Evolutionary conservation across 2,888 invertebrate genomes (phyloP).

Genomic region (Panzeria rudis): DNA sequence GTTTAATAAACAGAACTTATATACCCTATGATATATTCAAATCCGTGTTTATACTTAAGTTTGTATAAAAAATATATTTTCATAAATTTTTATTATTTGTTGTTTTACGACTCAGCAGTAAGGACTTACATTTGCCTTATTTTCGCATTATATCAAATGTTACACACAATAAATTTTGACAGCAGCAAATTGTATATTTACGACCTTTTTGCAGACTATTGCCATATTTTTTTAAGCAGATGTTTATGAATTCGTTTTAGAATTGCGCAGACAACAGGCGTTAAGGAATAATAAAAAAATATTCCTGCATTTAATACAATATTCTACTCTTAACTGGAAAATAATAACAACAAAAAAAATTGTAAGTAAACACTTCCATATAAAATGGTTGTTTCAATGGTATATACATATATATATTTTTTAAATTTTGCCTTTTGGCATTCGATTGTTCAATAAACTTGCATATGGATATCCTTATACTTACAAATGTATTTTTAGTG

Average conservation of each 20-base stretch:
- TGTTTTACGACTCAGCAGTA: neutral
- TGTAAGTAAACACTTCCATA: too few relatives aligned
- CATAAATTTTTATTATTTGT: conserved; percentile 24
- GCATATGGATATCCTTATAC: too few relatives aligned
- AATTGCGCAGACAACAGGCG: neutral
- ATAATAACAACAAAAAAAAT: neutral
- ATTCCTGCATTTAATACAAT: neutral
- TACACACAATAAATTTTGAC: conserved; percentile 60
- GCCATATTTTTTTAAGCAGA: conserved; percentile 25
- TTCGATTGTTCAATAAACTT: too few relatives aligned
- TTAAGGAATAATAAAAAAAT: neutral
- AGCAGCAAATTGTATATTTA: conserved; percentile 51
- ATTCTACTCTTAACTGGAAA: neutral
- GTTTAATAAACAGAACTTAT: neutral
- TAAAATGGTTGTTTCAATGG: too few relatives aligned
- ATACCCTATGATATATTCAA: too few relatives aligned
- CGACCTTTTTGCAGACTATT: conserved; percentile 39
- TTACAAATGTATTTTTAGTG: too few relatives aligned
- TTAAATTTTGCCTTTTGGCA: too few relatives aligned
- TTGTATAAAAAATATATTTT: neutral
- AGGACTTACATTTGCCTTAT: conserved; percentile 19
- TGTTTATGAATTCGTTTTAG: conserved; percentile 6
- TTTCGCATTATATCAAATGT: conserved; percentile 41
- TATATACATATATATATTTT: too few relatives aligned
- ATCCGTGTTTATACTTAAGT: neutral